phyloP scores from a whole-genome alignment of 1,140 invertebrate species.

The Centruroides sculpturatus region DNA sequence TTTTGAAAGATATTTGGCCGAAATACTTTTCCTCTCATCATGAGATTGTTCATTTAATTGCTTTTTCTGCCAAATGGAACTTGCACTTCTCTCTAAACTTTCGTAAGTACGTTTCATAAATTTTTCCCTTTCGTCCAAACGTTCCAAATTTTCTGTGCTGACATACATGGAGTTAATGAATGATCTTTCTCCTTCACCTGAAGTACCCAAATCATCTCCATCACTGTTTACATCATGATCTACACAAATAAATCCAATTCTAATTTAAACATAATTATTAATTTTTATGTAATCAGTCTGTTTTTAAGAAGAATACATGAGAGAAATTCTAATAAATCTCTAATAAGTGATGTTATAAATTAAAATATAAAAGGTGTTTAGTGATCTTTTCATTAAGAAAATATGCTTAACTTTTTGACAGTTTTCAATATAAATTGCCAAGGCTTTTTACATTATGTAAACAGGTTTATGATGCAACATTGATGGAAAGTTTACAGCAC shows the following conservation, averaged over 20 bases:
- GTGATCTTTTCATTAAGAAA: too few species aligned
- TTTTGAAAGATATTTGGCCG: conserved; percentile 19
- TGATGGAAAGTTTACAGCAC: too few species aligned
- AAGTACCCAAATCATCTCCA: conserved; percentile 23
- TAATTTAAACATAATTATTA: too few species aligned
- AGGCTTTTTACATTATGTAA: too few species aligned
- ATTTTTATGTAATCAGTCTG: too few species aligned
- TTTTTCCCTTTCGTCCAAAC: conserved; percentile 47
- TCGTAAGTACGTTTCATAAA: conserved; percentile 63
- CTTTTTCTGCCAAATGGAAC: not conserved
- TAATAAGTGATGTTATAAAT: too few species aligned
- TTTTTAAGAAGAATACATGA: too few species aligned
- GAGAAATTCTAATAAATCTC: too few species aligned
- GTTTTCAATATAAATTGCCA: too few species aligned
- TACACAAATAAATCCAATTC: not conserved
- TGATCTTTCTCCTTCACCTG: conserved; percentile 10
- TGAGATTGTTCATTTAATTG: not conserved
- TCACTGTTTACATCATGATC: conserved; percentile 47
- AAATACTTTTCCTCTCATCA: conserved; percentile 16
- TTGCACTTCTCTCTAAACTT: conserved; percentile 37
- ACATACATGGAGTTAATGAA: conserved; percentile 17
- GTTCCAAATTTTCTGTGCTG: conserved; percentile 60
- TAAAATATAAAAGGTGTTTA: too few species aligned
- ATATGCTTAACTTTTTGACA: too few species aligned
- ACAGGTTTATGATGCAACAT: too few species aligned